Percentiles rank a stretch among this genome's conserved stretches.
Conservation (phyloP, 2,888 invertebrate species). For the Oscheius myriophilus region DNA sequence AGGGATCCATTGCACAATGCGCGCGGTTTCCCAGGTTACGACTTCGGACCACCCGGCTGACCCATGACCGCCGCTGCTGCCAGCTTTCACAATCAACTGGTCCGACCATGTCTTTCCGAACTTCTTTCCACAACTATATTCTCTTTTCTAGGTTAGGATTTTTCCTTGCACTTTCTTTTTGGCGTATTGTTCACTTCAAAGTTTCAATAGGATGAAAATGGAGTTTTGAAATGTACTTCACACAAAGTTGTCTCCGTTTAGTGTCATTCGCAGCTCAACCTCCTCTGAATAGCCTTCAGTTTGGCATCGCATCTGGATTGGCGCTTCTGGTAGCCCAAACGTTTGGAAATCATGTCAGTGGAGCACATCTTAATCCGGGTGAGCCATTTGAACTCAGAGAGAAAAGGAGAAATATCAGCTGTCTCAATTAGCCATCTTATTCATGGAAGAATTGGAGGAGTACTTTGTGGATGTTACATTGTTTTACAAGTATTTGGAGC, state of each 20-base stretch:
- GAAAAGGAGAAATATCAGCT: background rate
- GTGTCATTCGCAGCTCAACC: slow-evolving; percentile 1
- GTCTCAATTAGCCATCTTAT: slow-evolving; percentile 8
- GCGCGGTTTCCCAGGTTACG: too few relatives aligned
- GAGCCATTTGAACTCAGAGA: background rate
- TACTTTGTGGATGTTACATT: slow-evolving; percentile 15
- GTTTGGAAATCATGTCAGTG: slow-evolving; percentile 12
- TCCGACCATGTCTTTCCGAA: slow-evolving; percentile 19
- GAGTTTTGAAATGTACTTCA: background rate
- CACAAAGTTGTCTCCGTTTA: background rate
- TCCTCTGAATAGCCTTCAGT: slow-evolving; percentile 6
- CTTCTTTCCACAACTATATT: slow-evolving; percentile 8
- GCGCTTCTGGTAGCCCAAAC: slow-evolving; percentile 19
- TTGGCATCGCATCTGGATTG: slow-evolving; percentile 1
- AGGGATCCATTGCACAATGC: too few relatives aligned
- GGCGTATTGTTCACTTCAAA: too few relatives aligned
- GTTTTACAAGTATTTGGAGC: slow-evolving; percentile 16
- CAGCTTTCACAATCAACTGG: slow-evolving; percentile 11
- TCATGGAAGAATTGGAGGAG: slow-evolving; percentile 5
- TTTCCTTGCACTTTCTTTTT: too few relatives aligned
- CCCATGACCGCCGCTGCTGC: background rate
- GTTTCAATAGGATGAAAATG: background rate
- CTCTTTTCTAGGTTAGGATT: slow-evolving; percentile 19
- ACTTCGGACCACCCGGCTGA: too few relatives aligned
- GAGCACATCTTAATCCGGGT: slow-evolving; percentile 31